These are phyloP conservation scores for Philopedon plagiatum DNA, from an alignment of 2,888 invertebrate species.

Conservation along the genomic window DNA sequence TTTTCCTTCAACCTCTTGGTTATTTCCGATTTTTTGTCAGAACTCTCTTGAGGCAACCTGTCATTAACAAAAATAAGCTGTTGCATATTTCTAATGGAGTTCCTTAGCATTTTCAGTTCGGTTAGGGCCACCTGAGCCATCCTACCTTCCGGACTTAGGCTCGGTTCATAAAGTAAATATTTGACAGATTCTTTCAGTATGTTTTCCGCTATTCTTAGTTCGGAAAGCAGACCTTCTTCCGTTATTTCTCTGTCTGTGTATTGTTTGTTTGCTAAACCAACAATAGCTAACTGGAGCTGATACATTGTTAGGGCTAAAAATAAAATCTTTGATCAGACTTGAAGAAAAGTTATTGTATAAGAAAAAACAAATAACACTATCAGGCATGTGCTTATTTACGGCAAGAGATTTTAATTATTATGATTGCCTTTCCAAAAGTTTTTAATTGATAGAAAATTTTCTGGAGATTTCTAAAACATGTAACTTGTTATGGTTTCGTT, in stretches of 20 bases:
- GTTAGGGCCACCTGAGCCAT: slow-evolving; percentile 78
- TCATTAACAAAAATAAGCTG: slow-evolving; percentile 43
- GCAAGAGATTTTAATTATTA: too few relatives aligned
- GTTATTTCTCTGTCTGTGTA: slow-evolving; percentile 75
- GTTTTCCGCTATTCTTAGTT: slow-evolving; percentile 73
- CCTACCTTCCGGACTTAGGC: slow-evolving; percentile 80
- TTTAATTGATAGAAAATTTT: too few relatives aligned
- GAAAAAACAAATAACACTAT: neutral
- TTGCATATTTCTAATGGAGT: slow-evolving; percentile 53
- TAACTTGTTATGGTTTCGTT: too few relatives aligned
- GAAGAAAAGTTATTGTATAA: neutral
- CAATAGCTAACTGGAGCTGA: slow-evolving; percentile 80
- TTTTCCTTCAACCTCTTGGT: slow-evolving; percentile 40
- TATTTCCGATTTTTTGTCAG: slow-evolving; percentile 34
- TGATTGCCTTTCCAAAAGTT: too few relatives aligned
- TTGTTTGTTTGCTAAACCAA: slow-evolving; percentile 76
- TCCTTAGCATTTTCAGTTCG: slow-evolving; percentile 71
- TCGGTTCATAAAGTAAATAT: slow-evolving; percentile 81
- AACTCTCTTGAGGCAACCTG: neutral
- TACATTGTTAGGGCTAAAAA: slow-evolving; percentile 80
- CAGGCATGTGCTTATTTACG: too few relatives aligned
- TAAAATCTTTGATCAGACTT: slow-evolving; percentile 3
- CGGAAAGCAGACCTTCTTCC: slow-evolving; percentile 71
- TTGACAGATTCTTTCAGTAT: slow-evolving; percentile 75
- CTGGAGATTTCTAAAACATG: too few relatives aligned